Conservation (phyloP, 2,113 vertebrate species). For the Callipepla californica region DNA sequence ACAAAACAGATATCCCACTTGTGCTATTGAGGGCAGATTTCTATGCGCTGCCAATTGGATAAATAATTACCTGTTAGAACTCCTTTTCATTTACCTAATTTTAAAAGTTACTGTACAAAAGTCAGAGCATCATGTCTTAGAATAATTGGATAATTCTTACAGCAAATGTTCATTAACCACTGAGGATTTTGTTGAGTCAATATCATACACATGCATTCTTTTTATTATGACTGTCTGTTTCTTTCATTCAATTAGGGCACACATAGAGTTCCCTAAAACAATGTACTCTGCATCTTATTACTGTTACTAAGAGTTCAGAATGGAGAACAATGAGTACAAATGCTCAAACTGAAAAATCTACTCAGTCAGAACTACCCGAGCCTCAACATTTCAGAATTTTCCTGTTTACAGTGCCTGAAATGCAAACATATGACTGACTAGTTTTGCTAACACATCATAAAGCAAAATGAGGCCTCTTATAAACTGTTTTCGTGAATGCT, state of each 20-base stretch:
- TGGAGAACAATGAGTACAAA: background rate
- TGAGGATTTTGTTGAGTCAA: constrained; percentile 6
- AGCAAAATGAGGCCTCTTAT: constrained; percentile 14
- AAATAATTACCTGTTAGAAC: constrained; percentile 49
- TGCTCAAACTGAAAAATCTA: background rate
- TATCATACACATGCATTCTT: background rate
- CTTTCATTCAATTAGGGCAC: constrained; percentile 16
- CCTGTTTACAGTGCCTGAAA: constrained; percentile 14
- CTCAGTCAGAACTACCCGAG: background rate
- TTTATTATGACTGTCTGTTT: constrained; percentile 18
- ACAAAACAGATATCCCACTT: constrained; percentile 39
- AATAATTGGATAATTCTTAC: constrained; percentile 4
- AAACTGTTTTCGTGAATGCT: background rate
- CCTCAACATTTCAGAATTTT: background rate
- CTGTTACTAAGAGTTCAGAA: background rate
- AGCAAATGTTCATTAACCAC: constrained; percentile 15
- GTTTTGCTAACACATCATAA: background rate
- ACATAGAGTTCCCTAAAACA: background rate
- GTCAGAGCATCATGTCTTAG: constrained; percentile 3
- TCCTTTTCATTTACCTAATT: background rate
- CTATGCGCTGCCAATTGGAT: constrained; percentile 23
- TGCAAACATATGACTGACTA: background rate
- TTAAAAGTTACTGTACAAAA: constrained; percentile 18
- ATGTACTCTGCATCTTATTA: background rate
- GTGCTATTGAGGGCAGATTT: background rate